Evolutionary conservation across 2,113 vertebrate genomes (phyloP), one percentile per base, ranked within the genome.

Genomic region (Recurvirostra avosetta): DNA sequence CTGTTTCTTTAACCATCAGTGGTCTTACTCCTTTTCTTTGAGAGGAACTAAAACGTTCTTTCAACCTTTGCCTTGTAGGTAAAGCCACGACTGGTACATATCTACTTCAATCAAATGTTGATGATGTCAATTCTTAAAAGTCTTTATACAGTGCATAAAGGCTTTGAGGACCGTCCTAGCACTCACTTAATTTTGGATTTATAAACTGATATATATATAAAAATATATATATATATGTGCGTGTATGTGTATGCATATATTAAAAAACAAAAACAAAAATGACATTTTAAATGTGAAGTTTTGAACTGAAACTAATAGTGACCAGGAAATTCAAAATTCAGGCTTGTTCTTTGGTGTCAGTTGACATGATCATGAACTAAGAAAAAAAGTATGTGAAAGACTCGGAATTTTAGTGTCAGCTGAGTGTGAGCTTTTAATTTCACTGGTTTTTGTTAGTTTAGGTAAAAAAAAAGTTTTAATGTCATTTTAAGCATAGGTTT

Each of bases 51-150:
- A 26, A 81, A 87, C 40, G 49, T 92, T 90, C 68, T 88, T 90
- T 95, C 50, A 36, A 59, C 26, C 61, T 91, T 97, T 94, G 92
- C 94, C 96, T 96, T 97, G 85, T 85, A 87, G 73, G 71, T 80
- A 86, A 96, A 97, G 95, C 91, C 89, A 94, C 38, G 47, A 85
- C 88, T 83, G 88, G 72, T 86, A 83, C 74, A 21, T 81, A 93
- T 65, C 92, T 98, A 92, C 94, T 97, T 97, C 94, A 94, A 29
- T 90, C 70, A 66, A 84, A 47, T 49, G 68, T 68, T 14, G 1
- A 93, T 75, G 95, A 97, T 97, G 97, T 97, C 96, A 97, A 79
- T 91, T 83, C 74, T 89, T 9, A 59, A 21, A 80, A 94, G 80
- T 75, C 94, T 97, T 97, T 92, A 81, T 70, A 49, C n/a, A 38